Evolutionary conservation across 2,888 invertebrate genomes (phyloP), one percentile per base, ranked within the genome.

Genomic region (Quadriops clusia): DNA sequence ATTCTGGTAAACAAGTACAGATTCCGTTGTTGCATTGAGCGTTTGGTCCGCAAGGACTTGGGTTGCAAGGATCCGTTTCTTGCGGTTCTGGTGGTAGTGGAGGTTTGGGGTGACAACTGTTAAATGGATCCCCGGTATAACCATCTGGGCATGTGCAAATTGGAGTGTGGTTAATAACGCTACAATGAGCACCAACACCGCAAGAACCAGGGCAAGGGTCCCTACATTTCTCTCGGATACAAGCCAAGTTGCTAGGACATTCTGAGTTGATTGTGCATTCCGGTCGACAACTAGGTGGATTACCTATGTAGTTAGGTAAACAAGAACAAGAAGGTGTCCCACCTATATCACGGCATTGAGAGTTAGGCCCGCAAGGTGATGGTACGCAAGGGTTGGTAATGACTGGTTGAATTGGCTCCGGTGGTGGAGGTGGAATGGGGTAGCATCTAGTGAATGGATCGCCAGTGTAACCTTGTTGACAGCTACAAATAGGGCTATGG

Each of bases 401-500:
- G 37, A 60, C 63, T 56, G 45, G 41, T 28, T 54, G 51, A 28
- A 49, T 41, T 10, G 48, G 38, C 10, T 36, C 38, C 23, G 42
- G 39, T 29, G 38, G n/a, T n/a, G n/a, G n/a, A n/a, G n/a, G 60
- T 53, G 52, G 58, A 33, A 65, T 56, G 23, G 63, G 58, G 43
- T 64, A 68, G 48, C 80, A 80, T 45, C 72, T 67, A 17, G 70
- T 68, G 45, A 78, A 72, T n/a, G 79, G 76, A 60, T 81, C 76
- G 10, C 79, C 80, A 10, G 70, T 72, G 43, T 65, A 70, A 23
- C 66, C 65, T 11, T 58, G 46, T 13, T 63, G 65, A 51, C 85
- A 85, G 29, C 72, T 71, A 54, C 86, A 87, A 46, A 82, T 74
- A 3, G 85, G 83, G 52, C 76, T 80, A 50, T 84, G 85, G 52